Base-by-base conservation (phyloP, 2,888 invertebrate species). In the Heliconius aoede region DNA sequence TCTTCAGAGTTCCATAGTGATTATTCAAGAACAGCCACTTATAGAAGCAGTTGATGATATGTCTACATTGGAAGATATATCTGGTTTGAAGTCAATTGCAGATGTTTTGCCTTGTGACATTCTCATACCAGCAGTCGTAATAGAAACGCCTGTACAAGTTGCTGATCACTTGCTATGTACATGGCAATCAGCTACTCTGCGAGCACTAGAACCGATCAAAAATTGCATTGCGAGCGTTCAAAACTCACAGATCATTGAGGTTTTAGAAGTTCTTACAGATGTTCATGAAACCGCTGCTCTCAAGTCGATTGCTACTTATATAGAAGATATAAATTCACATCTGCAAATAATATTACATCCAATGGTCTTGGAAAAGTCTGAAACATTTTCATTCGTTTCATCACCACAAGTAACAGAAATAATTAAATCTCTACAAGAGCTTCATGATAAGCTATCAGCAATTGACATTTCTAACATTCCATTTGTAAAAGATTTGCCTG, bases 1-100 rank as follows among this genome's bases (percentile, higher is more conserved):
- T 81, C 80, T 94, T 55, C 90, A 94, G 81, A 92, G 89, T 80
- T 94, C 94, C 82, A 90, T 95, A 68, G 82, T 94, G 13, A 86
- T 94, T 79, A 90, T 95, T 80, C 89, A 93, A 78, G 93, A 95
- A 83, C 92, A 95, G 81, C 84, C 84, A 80, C 86, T 90, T 78
- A 78, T 95, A 58, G 95, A 96, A 84, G 91, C 87, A 13, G 84
- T 88, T 8, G 93, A 92, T 51, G 95, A 95, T 62, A 88, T 95
- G 83, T 95, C 95, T 7, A 95, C 95, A 11, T 90, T 95, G 73
- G 95, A 95, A 80, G 95, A 95, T 82, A 89, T 95, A 80, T 95
- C 96, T 0, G 95, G 93, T 5, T 90, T 96, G 26, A 95, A 95
- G 87, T 95, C 95, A 1, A 90, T 91, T 58, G 95, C 95, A 5